Evolutionary conservation across 2,888 invertebrate species (phyloP), one percentile per base, ranked within the genome.

Genomic region (Plemyria rubiginata): DNA sequence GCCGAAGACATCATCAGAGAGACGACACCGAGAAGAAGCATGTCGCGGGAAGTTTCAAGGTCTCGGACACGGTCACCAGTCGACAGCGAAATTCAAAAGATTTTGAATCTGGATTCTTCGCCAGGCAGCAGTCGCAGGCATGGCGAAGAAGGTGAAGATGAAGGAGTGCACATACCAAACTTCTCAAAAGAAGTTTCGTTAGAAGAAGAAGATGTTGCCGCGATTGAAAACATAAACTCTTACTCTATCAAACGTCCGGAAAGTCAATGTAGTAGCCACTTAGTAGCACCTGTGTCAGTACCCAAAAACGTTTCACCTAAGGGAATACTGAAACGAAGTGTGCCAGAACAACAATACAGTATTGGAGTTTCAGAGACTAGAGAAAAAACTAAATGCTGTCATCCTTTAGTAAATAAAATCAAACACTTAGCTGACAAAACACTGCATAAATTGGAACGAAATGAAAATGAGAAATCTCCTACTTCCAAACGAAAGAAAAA

Each of bases 371-470:
- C 92, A 51, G 92, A 92, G 78, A 88, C 90, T 13, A 83, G 92
- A 36, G 91, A 90, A 71, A 93, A 93, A 82, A 90, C 91, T 29
- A 93, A 93, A 80, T 93, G 93, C 74, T 94, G 94, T 79, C 94
- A 94, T 77, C 94, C 95, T 32, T 88, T 95, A 60, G 95, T 95
- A 70, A 94, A 95, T 79, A 95, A 95, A 85, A 90, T 95, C 22
- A 94, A 94, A 81, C 94, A 94, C 70, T 90, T 95, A 85, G 95
- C 95, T 15, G 95, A 95, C 72, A 94, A 94, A 80, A 88, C 94
- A 74, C 80, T 94, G 82, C 89, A 94, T 73, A 89, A 92, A 77
- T 75, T 90, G 59, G 94, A 94, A 63, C 87, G 82, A 73, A 84
- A 57, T 74, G 90, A 90, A 65, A 80, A 75, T 71, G 90, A 91